A percentile compares a stretch with the other conserved stretches of the same genome.
Conservation (phyloP, 2,113 vertebrate genomes). For the Crotalus tigris region DNA sequence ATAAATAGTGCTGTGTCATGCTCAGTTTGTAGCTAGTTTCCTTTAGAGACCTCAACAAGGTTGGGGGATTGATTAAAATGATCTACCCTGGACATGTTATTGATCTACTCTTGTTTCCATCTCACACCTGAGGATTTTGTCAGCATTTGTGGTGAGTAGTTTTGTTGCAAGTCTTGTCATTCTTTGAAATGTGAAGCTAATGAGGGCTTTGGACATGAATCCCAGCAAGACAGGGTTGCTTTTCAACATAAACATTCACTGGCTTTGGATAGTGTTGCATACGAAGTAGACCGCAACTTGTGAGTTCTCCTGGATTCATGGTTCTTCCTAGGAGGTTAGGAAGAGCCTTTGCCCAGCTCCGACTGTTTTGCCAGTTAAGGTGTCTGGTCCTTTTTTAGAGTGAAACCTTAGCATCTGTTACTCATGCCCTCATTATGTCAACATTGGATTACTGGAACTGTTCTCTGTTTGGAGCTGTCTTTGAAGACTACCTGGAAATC, state of each 20-base stretch:
- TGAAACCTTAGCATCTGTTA: neutral
- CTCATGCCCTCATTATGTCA: neutral
- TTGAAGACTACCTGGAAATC: neutral
- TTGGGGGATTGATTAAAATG: neutral
- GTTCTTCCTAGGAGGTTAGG: neutral
- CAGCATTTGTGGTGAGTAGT: neutral
- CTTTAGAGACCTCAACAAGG: neutral
- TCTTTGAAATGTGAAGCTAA: neutral
- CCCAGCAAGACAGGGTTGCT: neutral
- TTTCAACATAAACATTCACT: neutral
- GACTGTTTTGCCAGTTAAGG: neutral
- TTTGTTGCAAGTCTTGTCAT: neutral
- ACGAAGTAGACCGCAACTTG: neutral
- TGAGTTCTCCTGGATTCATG: neutral
- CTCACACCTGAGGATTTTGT: neutral
- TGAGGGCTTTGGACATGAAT: neutral
- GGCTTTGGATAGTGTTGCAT: neutral
- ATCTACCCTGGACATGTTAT: neutral
- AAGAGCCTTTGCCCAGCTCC: neutral
- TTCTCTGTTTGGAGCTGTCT: neutral
- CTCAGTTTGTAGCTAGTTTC: neutral
- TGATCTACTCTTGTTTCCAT: neutral
- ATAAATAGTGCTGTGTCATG: neutral
- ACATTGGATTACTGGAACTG: neutral
- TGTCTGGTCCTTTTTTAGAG: neutral